Base-by-base conservation (phyloP, 2,113 vertebrate genomes). In the Enhydra lutris region DNA sequence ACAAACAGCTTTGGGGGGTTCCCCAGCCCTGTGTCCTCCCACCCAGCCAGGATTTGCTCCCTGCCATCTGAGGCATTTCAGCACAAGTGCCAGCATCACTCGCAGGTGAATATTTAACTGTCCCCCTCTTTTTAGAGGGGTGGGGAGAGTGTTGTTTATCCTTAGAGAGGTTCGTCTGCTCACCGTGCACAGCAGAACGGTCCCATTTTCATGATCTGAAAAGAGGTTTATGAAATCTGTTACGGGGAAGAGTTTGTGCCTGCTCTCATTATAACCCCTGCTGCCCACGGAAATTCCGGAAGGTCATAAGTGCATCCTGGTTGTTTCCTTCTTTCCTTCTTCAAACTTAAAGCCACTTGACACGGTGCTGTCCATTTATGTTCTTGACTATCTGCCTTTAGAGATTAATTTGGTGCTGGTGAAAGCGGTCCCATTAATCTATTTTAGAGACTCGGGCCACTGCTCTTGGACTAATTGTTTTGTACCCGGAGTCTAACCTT, bases 381-480 rank as follows among this genome's bases (percentile, higher is more conserved):
- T 97, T 4, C 82, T 92, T 94, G 74, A 86, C 82, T 61, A 3
- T n/a, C 6, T 39, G 20, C 57, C 24, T 96, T 96, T 85, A 97
- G 74, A 93, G 92, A 96, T 96, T 9, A 55, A 59, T 98, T 88
- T 95, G 31, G 81, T 95, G 82, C 5, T 96, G 93, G 13, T 59
- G 88, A 5, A 11, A 61, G 76, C 18, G 47, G 23, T 34, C 45
- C 31, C 83, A 11, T 34, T 96, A 55, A 94, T 96, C 93, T 95
- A 34, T 59, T 89, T 96, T 47, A 82, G 88, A 89, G 67, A 69
- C 39, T n/a, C 76, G 59, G 63, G 76, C 57, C 34, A 39, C 55
- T 97, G 83, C 91, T 98, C 95, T 94, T 81, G 73, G 79, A 97
- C 84, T 55, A 95, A 4, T 87, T 14, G 95, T 73, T 90, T 97